Evolutionary conservation across 2,888 invertebrate species (phyloP).

Genomic region (Plagiodera versicolora): DNA sequence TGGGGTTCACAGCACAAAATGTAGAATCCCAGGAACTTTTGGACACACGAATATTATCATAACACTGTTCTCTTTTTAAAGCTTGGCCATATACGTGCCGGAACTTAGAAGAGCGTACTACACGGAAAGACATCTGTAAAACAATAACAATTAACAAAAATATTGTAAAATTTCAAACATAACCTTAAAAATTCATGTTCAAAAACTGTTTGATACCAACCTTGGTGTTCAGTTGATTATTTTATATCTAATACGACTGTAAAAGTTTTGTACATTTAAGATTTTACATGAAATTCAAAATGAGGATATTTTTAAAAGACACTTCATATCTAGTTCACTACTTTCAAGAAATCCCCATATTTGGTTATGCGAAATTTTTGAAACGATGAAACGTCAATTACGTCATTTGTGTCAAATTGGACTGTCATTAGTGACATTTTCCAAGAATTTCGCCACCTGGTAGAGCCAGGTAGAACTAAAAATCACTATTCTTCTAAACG

Average conservation of each 20-base stretch:
- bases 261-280: slow-evolving; percentile 39
- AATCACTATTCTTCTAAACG: too few species aligned
- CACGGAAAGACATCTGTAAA: slow-evolving; percentile 88
- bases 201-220: slow-evolving; percentile 32
- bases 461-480: neutral
- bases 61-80: slow-evolving; percentile 93
- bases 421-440: neutral
- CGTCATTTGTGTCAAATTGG: slow-evolving; percentile 41
- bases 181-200: slow-evolving; percentile 43
- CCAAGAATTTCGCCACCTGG: neutral
- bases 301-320: slow-evolving; percentile 37
- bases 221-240: slow-evolving; percentile 28
- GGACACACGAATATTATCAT: slow-evolving; percentile 95
- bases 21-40: slow-evolving; percentile 98
- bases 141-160: slow-evolving; percentile 14
- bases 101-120: slow-evolving; percentile 96
- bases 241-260: slow-evolving; percentile 26
- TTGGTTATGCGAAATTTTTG: slow-evolving; percentile 56
- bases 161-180: slow-evolving; percentile 33
- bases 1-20: slow-evolving; percentile 98
- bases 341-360: slow-evolving; percentile 52
- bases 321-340: slow-evolving; percentile 49
- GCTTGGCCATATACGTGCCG: slow-evolving; percentile 93
- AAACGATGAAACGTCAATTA: slow-evolving; percentile 36
- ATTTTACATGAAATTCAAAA: slow-evolving; percentile 32